A percentile compares a stretch with the other conserved stretches of the same genome.
These are phyloP conservation scores for Vanessa atalanta DNA, from an alignment of 1,140 invertebrate genomes.

Conservation along the genomic window DNA sequence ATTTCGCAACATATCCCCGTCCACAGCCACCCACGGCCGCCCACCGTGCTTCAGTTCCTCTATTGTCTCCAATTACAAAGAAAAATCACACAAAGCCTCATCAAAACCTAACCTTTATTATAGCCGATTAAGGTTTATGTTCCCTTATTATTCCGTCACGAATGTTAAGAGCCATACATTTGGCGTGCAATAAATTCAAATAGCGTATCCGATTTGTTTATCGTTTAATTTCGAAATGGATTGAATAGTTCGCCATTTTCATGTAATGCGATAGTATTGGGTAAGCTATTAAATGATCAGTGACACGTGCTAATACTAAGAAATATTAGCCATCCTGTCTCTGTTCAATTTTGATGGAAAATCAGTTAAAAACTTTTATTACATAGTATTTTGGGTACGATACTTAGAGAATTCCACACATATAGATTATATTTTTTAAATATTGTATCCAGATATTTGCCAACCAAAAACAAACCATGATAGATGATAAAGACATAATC, in stretches of 20 bases:
- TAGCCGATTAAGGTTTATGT: neutral
- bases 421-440: too few species aligned
- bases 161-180: slow-evolving; percentile 13
- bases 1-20: slow-evolving; percentile 14
- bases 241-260: slow-evolving; percentile 19
- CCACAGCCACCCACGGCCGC: slow-evolving; percentile 22
- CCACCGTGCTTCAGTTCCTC: slow-evolving; percentile 14
- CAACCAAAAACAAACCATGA: too few species aligned
- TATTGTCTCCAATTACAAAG: slow-evolving; percentile 24
- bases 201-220: slow-evolving; percentile 25
- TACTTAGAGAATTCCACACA: too few species aligned
- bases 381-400: neutral
- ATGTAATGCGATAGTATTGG: neutral
- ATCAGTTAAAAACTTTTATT: neutral
- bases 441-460: too few species aligned
- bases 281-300: neutral
- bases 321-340: neutral
- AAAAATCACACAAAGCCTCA: slow-evolving; percentile 16
- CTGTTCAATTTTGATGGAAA: neutral
- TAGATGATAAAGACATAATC: too few species aligned
- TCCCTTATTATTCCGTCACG: neutral
- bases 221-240: slow-evolving; percentile 26
- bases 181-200: slow-evolving; percentile 18
- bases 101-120: slow-evolving; percentile 2
- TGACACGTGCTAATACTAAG: neutral